A percentile compares a stretch with the other conserved stretches of the same genome.
Conservation (phyloP, 2,797 vertebrate species). For the Darevskia mixta region DNA sequence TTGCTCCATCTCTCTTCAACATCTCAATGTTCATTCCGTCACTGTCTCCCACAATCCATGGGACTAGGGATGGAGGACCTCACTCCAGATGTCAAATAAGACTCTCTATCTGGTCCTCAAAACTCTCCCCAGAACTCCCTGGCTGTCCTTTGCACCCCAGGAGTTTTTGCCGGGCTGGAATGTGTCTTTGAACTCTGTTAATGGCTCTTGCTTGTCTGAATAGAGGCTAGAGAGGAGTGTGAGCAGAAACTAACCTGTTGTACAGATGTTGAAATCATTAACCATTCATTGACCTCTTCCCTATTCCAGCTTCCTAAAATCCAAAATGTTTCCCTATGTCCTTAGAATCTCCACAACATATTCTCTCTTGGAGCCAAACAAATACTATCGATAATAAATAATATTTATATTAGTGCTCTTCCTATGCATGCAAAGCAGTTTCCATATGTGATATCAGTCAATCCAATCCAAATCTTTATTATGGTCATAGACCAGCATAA, state of each 20-base stretch:
- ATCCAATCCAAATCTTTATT: too few relatives aligned
- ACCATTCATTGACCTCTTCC: background rate
- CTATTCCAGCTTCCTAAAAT: background rate
- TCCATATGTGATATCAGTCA: background rate
- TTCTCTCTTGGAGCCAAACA: background rate
- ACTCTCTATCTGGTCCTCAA: too few relatives aligned
- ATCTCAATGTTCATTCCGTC: background rate
- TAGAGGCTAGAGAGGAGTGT: too few relatives aligned
- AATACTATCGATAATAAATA: background rate
- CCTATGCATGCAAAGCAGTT: background rate
- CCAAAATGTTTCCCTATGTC: background rate
- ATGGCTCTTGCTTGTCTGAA: too few relatives aligned
- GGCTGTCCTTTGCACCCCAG: background rate
- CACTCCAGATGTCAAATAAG: too few relatives aligned
- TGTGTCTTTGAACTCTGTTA: too few relatives aligned
- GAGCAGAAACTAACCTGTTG: too few relatives aligned
- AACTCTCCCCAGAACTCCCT: background rate
- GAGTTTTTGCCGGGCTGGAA: too few relatives aligned
- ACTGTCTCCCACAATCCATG: background rate
- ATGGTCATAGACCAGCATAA: too few relatives aligned
- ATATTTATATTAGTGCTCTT: background rate
- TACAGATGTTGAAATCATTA: background rate
- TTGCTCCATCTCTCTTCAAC: background rate
- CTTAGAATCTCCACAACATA: background rate
- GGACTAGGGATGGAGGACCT: background rate